Percentiles rank a stretch among this genome's conserved stretches.
Conservation (phyloP, 2,797 vertebrate genomes). For the Sparus aurata region DNA sequence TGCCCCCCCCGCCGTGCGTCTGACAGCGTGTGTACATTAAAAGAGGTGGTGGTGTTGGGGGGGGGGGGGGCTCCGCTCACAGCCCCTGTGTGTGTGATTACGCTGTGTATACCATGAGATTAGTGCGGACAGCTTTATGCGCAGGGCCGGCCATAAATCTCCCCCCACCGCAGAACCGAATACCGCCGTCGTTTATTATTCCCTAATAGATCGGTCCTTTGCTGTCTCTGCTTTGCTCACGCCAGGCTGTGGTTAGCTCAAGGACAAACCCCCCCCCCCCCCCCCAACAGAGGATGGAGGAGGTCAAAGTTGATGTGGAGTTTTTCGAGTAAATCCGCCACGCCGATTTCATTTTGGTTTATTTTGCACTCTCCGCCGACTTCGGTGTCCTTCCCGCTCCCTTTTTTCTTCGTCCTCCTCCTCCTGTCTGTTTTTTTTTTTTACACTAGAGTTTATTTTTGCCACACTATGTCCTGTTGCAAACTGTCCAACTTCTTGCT, state of each 20-base stretch:
- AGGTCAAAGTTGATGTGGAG: conserved; percentile 60
- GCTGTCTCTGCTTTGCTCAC: conserved; percentile 51
- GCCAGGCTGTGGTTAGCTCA: conserved; percentile 64
- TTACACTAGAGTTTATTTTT: conserved; percentile 39
- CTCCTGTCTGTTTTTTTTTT: conserved; percentile 26
- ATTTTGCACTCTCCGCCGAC: conserved; percentile 34
- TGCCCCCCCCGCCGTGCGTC: conserved; percentile 52
- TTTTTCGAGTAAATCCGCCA: conserved; percentile 50
- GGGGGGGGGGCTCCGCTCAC: conserved; percentile 11
- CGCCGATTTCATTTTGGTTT: conserved; percentile 51
- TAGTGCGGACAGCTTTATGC: conserved; percentile 81
- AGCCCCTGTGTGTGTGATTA: conserved; percentile 70
- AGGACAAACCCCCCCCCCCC: conserved; percentile 42
- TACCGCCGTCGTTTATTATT: conserved; percentile 69
- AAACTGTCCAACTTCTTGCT: conserved; percentile 46
- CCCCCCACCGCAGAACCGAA: conserved; percentile 53
- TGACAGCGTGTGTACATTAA: conserved; percentile 79
- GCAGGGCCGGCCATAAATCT: conserved; percentile 68
- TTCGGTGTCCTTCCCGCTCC: conserved; percentile 36
- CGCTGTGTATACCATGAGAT: conserved; percentile 79
- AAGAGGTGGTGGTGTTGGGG: not conserved
- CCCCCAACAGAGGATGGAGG: conserved; percentile 23
- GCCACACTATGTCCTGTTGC: conserved; percentile 33
- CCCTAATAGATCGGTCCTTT: conserved; percentile 69
- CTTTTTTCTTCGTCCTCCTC: conserved; percentile 6